These are phyloP conservation scores for Cassiopea andromeda DNA, from an alignment of 30 jellyfish, hydroid and myxozoan genomes.

Conservation along the genomic window DNA sequence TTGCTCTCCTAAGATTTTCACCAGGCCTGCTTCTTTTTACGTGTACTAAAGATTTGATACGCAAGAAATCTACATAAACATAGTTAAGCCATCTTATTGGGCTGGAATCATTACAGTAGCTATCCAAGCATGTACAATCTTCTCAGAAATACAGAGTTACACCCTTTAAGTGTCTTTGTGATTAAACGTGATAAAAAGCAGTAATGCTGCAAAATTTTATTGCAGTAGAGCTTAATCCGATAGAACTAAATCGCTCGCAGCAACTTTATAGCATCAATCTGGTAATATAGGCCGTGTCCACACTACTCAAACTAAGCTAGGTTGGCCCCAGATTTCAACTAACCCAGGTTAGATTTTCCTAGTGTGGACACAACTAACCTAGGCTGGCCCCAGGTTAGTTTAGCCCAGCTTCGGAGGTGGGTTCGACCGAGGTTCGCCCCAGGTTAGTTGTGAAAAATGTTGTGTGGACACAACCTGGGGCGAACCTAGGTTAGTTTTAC, in stretches of 20 bases:
- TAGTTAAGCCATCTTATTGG: background rate
- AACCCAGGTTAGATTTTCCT: too few relatives aligned
- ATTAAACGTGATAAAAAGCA: background rate
- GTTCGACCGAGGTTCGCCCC: too few relatives aligned
- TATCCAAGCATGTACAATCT: background rate
- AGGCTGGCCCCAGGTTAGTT: too few relatives aligned
- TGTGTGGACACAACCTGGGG: too few relatives aligned
- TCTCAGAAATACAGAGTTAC: background rate
- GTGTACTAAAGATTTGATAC: background rate
- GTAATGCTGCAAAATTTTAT: background rate
- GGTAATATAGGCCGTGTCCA: too few relatives aligned
- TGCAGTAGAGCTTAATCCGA: background rate
- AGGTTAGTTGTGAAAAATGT: too few relatives aligned
- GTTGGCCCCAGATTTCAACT: too few relatives aligned
- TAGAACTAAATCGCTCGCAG: background rate
- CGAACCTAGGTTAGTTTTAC: too few relatives aligned
- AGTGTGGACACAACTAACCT: too few relatives aligned
- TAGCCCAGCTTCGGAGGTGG: too few relatives aligned
- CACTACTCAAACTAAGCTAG: too few relatives aligned
- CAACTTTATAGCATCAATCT: too few relatives aligned
- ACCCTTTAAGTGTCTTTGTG: background rate
- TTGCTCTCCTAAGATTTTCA: background rate
- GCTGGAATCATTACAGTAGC: conserved; percentile 3
- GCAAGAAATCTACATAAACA: conserved; percentile 4
- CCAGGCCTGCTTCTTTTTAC: background rate